Conservation (phyloP, 2,888 invertebrate species). For the Campoletis raptor region DNA sequence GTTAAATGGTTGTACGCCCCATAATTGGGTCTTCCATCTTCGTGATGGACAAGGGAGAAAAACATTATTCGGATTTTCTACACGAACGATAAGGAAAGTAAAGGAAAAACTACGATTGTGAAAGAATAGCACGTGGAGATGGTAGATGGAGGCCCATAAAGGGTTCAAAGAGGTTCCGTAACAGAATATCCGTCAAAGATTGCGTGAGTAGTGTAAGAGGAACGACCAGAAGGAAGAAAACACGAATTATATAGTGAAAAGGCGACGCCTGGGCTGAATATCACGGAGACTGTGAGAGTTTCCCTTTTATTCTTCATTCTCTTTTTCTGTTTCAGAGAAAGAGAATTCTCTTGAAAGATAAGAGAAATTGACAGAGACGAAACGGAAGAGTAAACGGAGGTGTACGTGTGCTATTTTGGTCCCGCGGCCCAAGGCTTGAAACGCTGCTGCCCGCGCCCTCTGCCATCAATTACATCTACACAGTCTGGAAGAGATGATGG, state of each 20-base stretch:
- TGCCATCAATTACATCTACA: slow-evolving; percentile 44
- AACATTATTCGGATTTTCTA: slow-evolving; percentile 15
- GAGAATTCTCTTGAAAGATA: slow-evolving; percentile 62
- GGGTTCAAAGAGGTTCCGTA: slow-evolving; percentile 29
- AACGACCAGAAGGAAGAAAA: slow-evolving; percentile 44
- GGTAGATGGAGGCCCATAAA: slow-evolving; percentile 23
- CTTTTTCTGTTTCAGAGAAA: slow-evolving; percentile 2
- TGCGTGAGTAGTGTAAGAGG: slow-evolving; percentile 48
- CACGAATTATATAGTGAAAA: slow-evolving; percentile 22
- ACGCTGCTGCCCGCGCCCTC: slow-evolving; percentile 38
- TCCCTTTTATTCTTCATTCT: neutral
- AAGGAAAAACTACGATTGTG: slow-evolving; percentile 5
- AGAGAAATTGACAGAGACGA: slow-evolving; percentile 71
- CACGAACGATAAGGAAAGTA: neutral
- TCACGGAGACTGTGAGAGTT: neutral
- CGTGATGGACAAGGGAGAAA: neutral
- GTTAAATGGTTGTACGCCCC: neutral
- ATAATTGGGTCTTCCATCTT: neutral
- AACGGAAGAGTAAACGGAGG: slow-evolving; percentile 65
- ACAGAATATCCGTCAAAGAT: slow-evolving; percentile 17
- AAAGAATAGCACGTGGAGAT: slow-evolving; percentile 37
- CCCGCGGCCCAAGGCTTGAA: slow-evolving; percentile 45
- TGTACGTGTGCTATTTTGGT: slow-evolving; percentile 40
- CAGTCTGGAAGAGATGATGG: slow-evolving; percentile 60
- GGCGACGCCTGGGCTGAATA: slow-evolving; percentile 17